Conservation (phyloP, 2,888 invertebrate genomes). For the Galerucella pusilla region DNA sequence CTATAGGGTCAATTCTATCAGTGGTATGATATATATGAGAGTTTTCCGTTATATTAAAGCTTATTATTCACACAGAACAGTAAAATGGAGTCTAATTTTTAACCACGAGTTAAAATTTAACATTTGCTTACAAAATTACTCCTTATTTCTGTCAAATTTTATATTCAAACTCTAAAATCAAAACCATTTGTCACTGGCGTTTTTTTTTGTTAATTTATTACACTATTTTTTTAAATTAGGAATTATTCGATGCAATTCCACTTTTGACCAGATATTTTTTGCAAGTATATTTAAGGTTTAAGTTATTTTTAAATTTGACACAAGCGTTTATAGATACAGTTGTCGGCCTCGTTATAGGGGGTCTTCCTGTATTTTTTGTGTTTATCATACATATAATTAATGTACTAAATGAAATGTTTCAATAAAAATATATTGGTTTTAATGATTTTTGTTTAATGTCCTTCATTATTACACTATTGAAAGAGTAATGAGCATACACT, state of each 20-base stretch:
- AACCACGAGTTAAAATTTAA: too few species aligned
- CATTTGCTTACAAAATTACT: not conserved
- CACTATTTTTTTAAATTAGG: not conserved
- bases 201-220: conserved; percentile 2
- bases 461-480: too few species aligned
- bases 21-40: too few species aligned
- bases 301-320: conserved; percentile 57
- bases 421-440: conserved; percentile 62
- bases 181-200: not conserved
- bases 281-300: conserved; percentile 53
- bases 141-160: conserved; percentile 6
- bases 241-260: conserved; percentile 20
- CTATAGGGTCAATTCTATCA: too few species aligned
- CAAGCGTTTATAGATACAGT: conserved; percentile 38
- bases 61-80: too few species aligned
- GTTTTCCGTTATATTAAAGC: too few species aligned
- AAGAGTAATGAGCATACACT: too few species aligned
- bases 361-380: conserved; percentile 60
- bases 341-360: conserved; percentile 61
- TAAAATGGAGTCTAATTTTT: too few species aligned
- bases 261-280: conserved; percentile 42
- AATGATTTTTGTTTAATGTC: conserved; percentile 30
- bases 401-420: conserved; percentile 63
- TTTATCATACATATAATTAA: conserved; percentile 62
- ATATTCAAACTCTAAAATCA: conserved; percentile 1